These are phyloP conservation scores for human DNA, from an alignment of 2,113 vertebrate species.

Conservation along the genomic window DNA sequence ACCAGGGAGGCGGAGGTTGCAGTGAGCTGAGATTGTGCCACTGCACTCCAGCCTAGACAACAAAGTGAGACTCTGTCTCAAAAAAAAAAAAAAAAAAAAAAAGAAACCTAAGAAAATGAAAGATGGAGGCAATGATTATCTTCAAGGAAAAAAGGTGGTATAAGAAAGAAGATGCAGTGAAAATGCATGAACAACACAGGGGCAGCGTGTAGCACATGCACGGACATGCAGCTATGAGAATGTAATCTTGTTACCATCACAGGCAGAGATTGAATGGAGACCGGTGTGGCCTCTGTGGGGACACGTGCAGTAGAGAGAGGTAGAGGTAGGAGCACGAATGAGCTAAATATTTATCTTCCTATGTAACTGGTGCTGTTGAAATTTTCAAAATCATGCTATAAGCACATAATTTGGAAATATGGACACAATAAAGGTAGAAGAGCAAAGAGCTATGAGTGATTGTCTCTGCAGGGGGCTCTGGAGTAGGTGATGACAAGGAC, in stretches of 20 bases:
- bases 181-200: not conserved
- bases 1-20: not conserved
- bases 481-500: not conserved
- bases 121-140: not conserved
- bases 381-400: not conserved
- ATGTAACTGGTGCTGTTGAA: no score
- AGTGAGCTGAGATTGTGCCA: not conserved
- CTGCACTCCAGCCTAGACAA: not conserved
- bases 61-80: not conserved
- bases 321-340: not conserved
- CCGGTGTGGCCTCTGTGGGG: not conserved
- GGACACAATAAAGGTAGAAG: not conserved
- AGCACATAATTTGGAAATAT: not conserved
- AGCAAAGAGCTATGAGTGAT: not conserved
- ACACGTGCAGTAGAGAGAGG: no score
- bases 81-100: not conserved
- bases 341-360: not conserved
- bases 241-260: not conserved
- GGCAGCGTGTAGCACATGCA: accelerated
- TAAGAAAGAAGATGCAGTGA: not conserved
- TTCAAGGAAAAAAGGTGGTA: not conserved
- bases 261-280: not conserved
- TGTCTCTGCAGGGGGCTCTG: not conserved
- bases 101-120: not conserved
- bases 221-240: not conserved